A percentile compares a stretch with the other conserved stretches of the same genome.
These are phyloP conservation scores for Gorsachius magnificus DNA, from an alignment of 2,797 vertebrate genomes.

Conservation along the genomic window DNA sequence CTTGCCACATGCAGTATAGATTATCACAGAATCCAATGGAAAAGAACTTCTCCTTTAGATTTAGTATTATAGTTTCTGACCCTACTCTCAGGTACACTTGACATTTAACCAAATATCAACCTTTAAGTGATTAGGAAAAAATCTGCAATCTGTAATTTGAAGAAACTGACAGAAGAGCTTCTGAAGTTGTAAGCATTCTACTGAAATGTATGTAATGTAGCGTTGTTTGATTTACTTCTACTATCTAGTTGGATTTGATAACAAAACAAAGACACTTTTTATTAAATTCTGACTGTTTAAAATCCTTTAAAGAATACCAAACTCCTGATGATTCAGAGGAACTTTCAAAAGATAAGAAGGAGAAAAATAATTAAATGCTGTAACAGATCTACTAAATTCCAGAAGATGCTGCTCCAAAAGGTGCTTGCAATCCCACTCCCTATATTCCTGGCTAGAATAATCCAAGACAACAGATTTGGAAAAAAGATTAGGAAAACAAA, in stretches of 20 bases:
- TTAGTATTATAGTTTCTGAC: not conserved
- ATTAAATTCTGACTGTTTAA: not conserved
- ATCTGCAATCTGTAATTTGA: not conserved
- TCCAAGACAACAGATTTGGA: not conserved
- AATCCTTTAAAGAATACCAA: not conserved
- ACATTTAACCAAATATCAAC: not conserved
- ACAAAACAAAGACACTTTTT: not conserved
- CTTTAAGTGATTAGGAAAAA: not conserved
- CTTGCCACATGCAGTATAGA: not conserved
- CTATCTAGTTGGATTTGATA: not conserved
- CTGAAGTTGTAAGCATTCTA: not conserved
- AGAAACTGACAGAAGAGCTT: not conserved
- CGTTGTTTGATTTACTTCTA: not conserved
- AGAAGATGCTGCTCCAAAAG: not conserved
- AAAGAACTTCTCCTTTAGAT: not conserved
- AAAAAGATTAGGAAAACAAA: not conserved
- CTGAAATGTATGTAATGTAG: not conserved
- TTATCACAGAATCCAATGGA: not conserved
- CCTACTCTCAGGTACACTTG: not conserved
- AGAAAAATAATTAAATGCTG: not conserved
- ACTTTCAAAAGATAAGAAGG: not conserved
- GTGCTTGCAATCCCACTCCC: not conserved
- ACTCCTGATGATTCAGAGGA: not conserved
- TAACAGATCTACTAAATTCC: not conserved
- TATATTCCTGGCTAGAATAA: not conserved